A percentile compares a stretch with the other conserved stretches of the same genome.
Evolutionary conservation across 2,797 vertebrate genomes (phyloP).

Genomic region (Mormyrops attenuatus): DNA sequence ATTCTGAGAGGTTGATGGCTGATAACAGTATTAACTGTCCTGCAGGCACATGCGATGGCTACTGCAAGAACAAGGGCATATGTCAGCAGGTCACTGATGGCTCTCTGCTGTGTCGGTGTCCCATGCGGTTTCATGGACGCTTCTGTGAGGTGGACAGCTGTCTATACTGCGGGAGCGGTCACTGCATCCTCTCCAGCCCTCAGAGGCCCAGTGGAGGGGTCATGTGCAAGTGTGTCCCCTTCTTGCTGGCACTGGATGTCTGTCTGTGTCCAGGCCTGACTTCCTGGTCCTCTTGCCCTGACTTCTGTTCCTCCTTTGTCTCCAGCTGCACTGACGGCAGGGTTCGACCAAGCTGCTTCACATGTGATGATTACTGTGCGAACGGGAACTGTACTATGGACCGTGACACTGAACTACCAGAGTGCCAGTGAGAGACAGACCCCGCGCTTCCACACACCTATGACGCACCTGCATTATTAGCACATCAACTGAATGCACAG

Average conservation of each 20-base stretch:
- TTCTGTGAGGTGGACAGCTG: conserved; percentile 81
- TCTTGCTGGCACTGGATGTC: not conserved
- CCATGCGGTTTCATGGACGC: conserved; percentile 65
- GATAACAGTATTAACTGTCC: conserved; percentile 13
- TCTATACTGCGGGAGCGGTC: conserved; percentile 71
- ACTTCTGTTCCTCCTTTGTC: not conserved
- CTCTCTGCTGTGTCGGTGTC: conserved; percentile 75
- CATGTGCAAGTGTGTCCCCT: conserved; percentile 74
- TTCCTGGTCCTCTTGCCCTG: not conserved
- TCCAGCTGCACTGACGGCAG: conserved; percentile 73
- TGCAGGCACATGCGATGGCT: conserved; percentile 75
- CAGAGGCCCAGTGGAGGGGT: conserved; percentile 69
- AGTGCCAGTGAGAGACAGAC: conserved; percentile 73
- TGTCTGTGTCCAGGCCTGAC: not conserved
- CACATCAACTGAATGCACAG: not conserved
- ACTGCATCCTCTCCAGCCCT: conserved; percentile 63
- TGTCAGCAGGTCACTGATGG: conserved; percentile 71
- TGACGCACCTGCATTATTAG: conserved; percentile 8
- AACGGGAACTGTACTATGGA: conserved; percentile 81
- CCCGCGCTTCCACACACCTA: not conserved
- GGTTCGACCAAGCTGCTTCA: conserved; percentile 81
- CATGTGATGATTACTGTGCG: conserved; percentile 79
- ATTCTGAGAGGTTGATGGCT: not conserved
- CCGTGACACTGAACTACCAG: conserved; percentile 67
- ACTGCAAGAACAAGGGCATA: conserved; percentile 75